Conservation (phyloP, 2,888 invertebrate genomes). For the Limnephilus rhombicus region DNA sequence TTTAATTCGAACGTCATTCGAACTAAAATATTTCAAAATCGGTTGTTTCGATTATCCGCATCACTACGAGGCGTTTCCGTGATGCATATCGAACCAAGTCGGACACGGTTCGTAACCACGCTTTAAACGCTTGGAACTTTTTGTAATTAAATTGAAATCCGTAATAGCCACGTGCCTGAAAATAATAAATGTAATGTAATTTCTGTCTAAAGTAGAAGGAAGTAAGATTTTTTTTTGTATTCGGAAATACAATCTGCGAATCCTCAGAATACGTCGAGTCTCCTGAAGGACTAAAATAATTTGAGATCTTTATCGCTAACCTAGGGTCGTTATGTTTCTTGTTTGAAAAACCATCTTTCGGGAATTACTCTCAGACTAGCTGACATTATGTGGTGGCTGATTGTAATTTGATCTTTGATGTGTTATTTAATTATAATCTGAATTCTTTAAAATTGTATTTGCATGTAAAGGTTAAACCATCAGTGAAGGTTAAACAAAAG, state of each 20-base stretch:
- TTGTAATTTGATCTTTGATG: too few species aligned
- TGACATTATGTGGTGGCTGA: too few species aligned
- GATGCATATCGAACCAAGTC: not conserved
- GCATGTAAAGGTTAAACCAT: too few species aligned
- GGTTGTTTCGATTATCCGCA: not conserved
- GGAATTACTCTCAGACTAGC: too few species aligned
- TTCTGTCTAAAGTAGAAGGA: not conserved
- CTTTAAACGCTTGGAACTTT: not conserved
- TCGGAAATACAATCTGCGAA: not conserved
- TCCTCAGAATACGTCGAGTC: not conserved
- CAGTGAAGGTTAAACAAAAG: too few species aligned
- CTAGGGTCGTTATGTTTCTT: too few species aligned
- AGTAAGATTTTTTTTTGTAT: too few species aligned
- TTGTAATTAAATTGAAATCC: not conserved
- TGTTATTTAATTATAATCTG: too few species aligned
- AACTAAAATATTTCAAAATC: not conserved
- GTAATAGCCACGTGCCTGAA: not conserved
- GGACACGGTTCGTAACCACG: not conserved
- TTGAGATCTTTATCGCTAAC: too few species aligned
- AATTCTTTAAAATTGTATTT: too few species aligned
- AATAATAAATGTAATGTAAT: not conserved
- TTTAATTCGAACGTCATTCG: not conserved
- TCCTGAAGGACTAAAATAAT: not conserved
- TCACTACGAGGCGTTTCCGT: not conserved
- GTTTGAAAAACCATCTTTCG: too few species aligned